A percentile compares a stretch with the other conserved stretches of the same genome.
These are phyloP conservation scores for Diarsia dahlii DNA, from an alignment of 2,888 invertebrate genomes.

Conservation along the genomic window DNA sequence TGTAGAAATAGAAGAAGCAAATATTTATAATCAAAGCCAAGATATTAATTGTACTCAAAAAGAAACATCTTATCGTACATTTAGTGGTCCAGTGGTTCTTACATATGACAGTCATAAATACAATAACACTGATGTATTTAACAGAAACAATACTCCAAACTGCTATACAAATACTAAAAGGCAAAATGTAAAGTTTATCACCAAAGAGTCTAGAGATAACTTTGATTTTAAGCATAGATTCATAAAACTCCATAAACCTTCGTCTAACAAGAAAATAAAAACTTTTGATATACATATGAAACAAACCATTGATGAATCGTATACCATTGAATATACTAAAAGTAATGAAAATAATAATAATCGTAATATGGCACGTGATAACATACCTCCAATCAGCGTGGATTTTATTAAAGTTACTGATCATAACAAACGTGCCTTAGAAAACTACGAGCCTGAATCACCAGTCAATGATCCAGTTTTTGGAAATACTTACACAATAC, in stretches of 20 bases:
- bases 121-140: slow-evolving; percentile 38
- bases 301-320: slow-evolving; percentile 60
- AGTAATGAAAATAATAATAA: slow-evolving; percentile 43
- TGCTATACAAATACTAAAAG: slow-evolving; percentile 14
- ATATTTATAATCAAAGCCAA: slow-evolving; percentile 7
- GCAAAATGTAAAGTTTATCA: slow-evolving; percentile 66
- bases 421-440: neutral
- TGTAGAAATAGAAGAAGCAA: slow-evolving; percentile 5
- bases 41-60: slow-evolving; percentile 13
- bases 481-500: slow-evolving; percentile 52
- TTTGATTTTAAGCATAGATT: slow-evolving; percentile 56
- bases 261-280: slow-evolving; percentile 31
- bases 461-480: slow-evolving; percentile 7
- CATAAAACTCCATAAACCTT: slow-evolving; percentile 31
- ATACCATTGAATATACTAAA: slow-evolving; percentile 70
- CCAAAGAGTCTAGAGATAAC: slow-evolving; percentile 74
- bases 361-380: neutral
- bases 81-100: slow-evolving; percentile 39
- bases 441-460: neutral
- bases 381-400: neutral
- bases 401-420: neutral
- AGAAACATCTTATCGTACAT: slow-evolving; percentile 13
- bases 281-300: slow-evolving; percentile 19
- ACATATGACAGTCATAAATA: slow-evolving; percentile 79
- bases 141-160: slow-evolving; percentile 14